A percentile compares a stretch with the other conserved stretches of the same genome.
phyloP scores from a whole-genome alignment of 2,113 vertebrate species.

The Chamaetylas fuelleborni region DNA sequence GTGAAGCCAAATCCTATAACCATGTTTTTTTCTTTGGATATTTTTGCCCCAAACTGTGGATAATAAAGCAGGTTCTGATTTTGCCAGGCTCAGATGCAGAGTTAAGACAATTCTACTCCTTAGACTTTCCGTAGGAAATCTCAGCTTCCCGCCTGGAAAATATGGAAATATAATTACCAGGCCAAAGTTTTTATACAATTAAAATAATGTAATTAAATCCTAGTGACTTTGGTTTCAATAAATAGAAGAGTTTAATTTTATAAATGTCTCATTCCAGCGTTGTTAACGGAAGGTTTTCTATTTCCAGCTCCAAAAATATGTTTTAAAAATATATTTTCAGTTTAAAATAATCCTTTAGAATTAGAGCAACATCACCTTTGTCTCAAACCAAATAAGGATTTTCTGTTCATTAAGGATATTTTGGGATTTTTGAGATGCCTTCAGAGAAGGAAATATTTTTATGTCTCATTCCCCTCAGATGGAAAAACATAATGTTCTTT shows the following conservation, averaged over 20 bases:
- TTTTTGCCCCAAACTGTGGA: not conserved
- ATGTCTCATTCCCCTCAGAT: not conserved
- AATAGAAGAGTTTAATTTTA: not conserved
- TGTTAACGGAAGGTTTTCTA: not conserved
- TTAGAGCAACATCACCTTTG: not conserved
- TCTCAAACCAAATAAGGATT: not conserved
- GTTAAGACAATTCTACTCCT: not conserved
- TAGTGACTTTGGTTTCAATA: not conserved
- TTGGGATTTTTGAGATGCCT: not conserved
- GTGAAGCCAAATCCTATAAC: not conserved
- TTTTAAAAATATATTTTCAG: not conserved
- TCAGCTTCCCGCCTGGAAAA: not conserved
- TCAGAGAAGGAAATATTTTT: not conserved
- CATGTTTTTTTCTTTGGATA: accelerated
- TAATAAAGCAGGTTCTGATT: not conserved
- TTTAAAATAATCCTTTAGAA: not conserved
- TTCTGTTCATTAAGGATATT: not conserved
- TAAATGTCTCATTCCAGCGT: not conserved
- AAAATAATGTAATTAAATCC: not conserved
- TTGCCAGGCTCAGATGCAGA: not conserved
- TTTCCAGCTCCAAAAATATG: not conserved
- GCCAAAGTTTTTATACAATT: not conserved
- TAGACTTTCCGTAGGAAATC: not conserved
- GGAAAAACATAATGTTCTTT: not conserved
- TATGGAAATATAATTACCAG: not conserved